These are phyloP conservation scores for Buceros bicornis DNA, from an alignment of 2,797 vertebrate species.

Conservation along the genomic window DNA sequence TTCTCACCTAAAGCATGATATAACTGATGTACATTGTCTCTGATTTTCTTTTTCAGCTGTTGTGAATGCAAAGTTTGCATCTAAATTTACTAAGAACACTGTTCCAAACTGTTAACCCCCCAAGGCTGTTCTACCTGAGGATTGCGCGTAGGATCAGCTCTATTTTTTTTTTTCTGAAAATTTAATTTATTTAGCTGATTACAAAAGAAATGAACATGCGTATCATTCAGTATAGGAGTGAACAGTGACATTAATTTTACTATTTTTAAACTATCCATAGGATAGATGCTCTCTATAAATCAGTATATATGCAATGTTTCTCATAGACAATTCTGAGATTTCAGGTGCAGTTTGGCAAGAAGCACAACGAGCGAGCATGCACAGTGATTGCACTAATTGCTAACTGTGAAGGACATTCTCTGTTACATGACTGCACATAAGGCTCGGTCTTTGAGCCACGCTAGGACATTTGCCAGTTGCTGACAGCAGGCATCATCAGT, in stretches of 20 bases:
- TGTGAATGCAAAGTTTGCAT: neutral
- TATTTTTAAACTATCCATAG: neutral
- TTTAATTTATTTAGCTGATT: neutral
- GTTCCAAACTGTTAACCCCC: neutral
- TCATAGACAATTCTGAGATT: neutral
- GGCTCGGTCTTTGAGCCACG: neutral
- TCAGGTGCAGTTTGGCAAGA: neutral
- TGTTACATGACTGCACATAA: rapidly evolving
- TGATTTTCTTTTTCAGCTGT: neutral
- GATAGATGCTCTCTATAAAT: neutral
- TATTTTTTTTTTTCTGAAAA: neutral
- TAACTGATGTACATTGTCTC: neutral
- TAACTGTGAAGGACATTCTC: neutral
- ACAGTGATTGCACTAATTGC: neutral
- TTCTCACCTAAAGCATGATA: neutral
- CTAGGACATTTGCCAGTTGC: neutral
- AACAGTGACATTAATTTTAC: neutral
- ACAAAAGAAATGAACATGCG: neutral
- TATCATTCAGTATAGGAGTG: neutral
- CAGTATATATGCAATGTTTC: neutral
- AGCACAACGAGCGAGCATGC: neutral
- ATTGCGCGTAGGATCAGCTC: neutral
- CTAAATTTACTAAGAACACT: neutral
- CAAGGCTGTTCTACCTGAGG: neutral
- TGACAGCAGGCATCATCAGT: neutral